Base-by-base conservation (phyloP, 2,797 vertebrate genomes). In the Scolopax bukidnonensis region DNA sequence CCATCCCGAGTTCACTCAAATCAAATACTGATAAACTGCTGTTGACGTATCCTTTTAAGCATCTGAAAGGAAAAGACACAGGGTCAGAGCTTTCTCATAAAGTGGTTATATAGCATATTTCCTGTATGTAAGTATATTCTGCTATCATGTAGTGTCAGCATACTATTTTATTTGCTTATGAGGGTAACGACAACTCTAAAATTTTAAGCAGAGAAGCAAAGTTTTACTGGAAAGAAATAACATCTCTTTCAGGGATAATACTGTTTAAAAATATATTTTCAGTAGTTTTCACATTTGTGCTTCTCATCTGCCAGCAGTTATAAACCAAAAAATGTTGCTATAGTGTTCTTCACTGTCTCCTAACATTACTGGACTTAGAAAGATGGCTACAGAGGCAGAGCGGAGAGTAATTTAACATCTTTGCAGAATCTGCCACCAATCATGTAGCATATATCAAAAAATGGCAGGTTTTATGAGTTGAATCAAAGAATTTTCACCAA, bases 11-110 rank as follows among this genome's bases (percentile, higher is more conserved):
- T 67, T 98, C 98, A 77, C 98, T 98, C 98, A 99, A 98, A 94
- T 99, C 98, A 97, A 99, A 99, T 70, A 99, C 98, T 27, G 99
- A 99, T 79, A 99, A 97, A 95, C 99, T 99, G 95, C 99, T 99
- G 98, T 99, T 99, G 97, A 99, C 98, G 81, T 99, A 99, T 50
- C 99, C 99, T 79, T 95, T 98, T 79, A 99, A 98, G 97, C 99
- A 99, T 91, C 99, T 99, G 97, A 64, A 89, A 95, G 63, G 57
- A 96, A 95, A 92, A 95, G 41, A 80, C 60, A 74, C 3, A 19
- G 28, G 36, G 24, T 77, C 53, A 95, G 79, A 23, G 51, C 21
- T 59, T 94, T 21, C 56, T 65, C 32, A 61, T 56, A 3, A 76
- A 63, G 27, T 20, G 32, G 38, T 28, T 41, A 27, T 11, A 41